phyloP scores from a whole-genome alignment of 2,797 vertebrate genomes.

The Cuniculus paca region DNA sequence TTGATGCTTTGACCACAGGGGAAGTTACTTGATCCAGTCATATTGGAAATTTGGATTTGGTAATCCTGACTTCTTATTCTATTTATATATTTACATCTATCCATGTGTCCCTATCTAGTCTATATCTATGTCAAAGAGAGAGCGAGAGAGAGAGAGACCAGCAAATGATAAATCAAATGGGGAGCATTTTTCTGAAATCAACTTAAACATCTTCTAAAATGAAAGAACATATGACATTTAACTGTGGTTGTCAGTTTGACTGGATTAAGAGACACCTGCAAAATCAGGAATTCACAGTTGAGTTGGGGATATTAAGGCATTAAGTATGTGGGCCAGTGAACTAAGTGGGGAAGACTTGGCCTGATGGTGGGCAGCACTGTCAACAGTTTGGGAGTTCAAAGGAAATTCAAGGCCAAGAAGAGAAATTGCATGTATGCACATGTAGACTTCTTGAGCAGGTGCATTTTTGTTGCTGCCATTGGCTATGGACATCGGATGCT shows the following conservation, averaged over 20 bases:
- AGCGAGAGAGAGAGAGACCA: background rate
- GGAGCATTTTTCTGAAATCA: background rate
- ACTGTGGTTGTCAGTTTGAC: background rate
- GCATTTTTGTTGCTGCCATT: background rate
- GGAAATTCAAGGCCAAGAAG: no score
- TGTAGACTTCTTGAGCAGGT: background rate
- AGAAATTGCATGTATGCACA: fast-evolving
- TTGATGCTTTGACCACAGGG: background rate
- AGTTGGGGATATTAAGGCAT: background rate
- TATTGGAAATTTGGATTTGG: background rate
- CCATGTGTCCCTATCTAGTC: background rate
- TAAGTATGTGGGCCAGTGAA: background rate
- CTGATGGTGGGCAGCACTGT: background rate
- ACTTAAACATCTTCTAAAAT: background rate
- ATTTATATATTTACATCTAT: background rate
- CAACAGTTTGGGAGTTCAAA: background rate
- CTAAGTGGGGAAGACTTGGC: background rate
- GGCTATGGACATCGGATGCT: no score
- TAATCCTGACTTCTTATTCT: background rate
- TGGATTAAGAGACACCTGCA: background rate
- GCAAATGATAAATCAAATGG: background rate
- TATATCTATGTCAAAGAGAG: background rate
- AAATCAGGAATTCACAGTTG: background rate
- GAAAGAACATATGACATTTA: background rate
- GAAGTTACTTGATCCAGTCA: background rate